phyloP scores from a whole-genome alignment of 2,888 invertebrate species.

The Meliscaeva auricollis region DNA sequence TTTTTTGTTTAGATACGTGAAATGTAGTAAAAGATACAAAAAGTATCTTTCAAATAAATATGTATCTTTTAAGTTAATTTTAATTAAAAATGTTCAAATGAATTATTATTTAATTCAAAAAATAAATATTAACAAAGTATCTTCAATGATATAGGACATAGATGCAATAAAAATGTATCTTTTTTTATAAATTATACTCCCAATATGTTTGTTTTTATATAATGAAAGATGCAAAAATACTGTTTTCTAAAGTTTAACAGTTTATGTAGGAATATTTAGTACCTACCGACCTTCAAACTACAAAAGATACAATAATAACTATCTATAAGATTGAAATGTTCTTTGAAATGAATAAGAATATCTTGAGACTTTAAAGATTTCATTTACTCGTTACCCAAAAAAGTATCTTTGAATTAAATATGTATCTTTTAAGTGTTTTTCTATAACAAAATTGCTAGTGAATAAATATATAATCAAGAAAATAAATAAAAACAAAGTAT shows the following conservation, averaged over 20 bases:
- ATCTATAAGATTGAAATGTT: too few relatives aligned
- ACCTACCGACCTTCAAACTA: not conserved
- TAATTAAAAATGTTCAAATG: not conserved
- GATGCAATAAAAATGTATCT: not conserved
- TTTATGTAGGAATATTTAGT: too few relatives aligned
- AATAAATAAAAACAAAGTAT: too few relatives aligned
- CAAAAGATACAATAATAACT: not conserved
- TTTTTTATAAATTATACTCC: not conserved
- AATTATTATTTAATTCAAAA: not conserved
- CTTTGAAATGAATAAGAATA: too few relatives aligned
- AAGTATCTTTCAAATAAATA: not conserved
- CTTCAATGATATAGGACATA: not conserved
- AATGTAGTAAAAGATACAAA: slow-evolving; percentile 27
- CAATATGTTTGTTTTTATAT: not conserved
- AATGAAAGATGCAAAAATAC: too few relatives aligned
- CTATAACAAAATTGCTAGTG: too few relatives aligned
- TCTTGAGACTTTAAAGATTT: too few relatives aligned
- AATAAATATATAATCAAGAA: too few relatives aligned
- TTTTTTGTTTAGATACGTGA: slow-evolving; percentile 54
- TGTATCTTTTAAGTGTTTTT: too few relatives aligned
- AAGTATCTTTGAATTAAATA: too few relatives aligned
- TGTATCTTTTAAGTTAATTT: slow-evolving; percentile 24
- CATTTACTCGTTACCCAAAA: too few relatives aligned
- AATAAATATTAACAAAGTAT: not conserved
- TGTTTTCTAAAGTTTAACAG: too few relatives aligned